phyloP scores from a whole-genome alignment of 1,140 invertebrate genomes.

The Hycleus cichorii region DNA sequence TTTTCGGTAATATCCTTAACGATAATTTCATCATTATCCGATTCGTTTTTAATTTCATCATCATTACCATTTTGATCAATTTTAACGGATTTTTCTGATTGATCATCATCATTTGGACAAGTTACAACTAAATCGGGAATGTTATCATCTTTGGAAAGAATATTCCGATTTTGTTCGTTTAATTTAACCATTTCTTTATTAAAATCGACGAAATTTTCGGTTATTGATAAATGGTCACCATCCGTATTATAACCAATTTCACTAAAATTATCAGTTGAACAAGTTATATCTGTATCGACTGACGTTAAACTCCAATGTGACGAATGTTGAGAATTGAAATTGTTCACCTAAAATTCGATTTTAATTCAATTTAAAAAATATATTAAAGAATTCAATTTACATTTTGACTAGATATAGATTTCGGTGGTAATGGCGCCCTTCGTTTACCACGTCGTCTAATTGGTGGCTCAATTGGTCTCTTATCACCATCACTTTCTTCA shows the following conservation, averaged over 20 bases:
- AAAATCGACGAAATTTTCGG: slow-evolving; percentile 10
- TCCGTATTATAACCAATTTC: background rate
- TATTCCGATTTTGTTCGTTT: slow-evolving; percentile 17
- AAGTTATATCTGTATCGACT: slow-evolving; percentile 19
- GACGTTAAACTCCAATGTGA: slow-evolving; percentile 27
- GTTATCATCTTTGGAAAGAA: background rate
- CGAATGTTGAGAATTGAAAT: background rate
- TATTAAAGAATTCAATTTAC: background rate
- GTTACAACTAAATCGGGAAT: slow-evolving; percentile 9
- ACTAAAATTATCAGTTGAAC: slow-evolving; percentile 9
- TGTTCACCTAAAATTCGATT: background rate
- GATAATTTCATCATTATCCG: background rate
- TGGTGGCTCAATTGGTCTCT: background rate
- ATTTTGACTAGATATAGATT: slow-evolving; percentile 9
- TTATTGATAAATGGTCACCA: background rate
- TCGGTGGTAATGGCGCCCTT: slow-evolving; percentile 1
- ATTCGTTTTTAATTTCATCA: background rate
- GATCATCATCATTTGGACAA: slow-evolving; percentile 7
- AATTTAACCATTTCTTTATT: slow-evolving; percentile 14
- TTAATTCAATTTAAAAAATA: background rate
- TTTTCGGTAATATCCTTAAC: slow-evolving; percentile 6
- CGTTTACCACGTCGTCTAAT: background rate
- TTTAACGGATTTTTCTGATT: background rate
- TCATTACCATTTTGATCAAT: too few species aligned
- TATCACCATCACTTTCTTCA: slow-evolving; percentile 1